Evolutionary conservation across 2,888 invertebrate species (phyloP), one percentile per base, ranked within the genome.

Genomic region (Panopea generosa): DNA sequence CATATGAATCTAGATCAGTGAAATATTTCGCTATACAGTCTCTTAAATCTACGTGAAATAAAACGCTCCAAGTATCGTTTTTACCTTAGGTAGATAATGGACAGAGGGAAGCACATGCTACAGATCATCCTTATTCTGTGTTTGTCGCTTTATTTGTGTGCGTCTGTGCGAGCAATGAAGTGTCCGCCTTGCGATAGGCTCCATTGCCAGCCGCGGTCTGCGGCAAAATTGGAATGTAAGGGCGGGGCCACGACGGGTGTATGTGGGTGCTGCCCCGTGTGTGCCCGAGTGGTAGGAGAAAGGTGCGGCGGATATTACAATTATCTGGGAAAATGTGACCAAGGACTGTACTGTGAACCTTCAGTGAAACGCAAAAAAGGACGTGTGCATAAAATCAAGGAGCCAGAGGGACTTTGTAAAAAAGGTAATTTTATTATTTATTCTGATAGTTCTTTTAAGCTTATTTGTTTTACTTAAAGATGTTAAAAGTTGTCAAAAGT

Each of bases 181-280:
- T 92, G 92, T 73, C 92, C 92, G 3, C 84, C 91, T 0, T 92
- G 92, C 84, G 88, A 89, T n/a, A 85, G 86, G 67, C 87, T 92
- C 50, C 91, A 92, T 83, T 92, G 92, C 71, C 80, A 77, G 22
- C 90, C 89, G 9, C 78, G 83, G 20, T 78, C 83, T 24, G 79
- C 89, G 14, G 77, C 84, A 2, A 84, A 84, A 16, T 78, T 92
- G 20, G 78, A 80, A 18, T 92, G 92, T 72, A 82, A 80, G 52
- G 92, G 92, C 4, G 92, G 92, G 11, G 67, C 86, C 18, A 90
- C 91, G 4, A 85, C 89, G 2, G 92, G 90, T 9, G 85, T 92
- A 29, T 92, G 92, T 66, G 88, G 88, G 29, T 92, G 92, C 70
- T 92, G 92, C 63, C 91, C 90, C 6, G 87, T 87, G 4, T 92